Conservation (phyloP, 2,888 invertebrate genomes). For the Drosophila neonasuta region DNA sequence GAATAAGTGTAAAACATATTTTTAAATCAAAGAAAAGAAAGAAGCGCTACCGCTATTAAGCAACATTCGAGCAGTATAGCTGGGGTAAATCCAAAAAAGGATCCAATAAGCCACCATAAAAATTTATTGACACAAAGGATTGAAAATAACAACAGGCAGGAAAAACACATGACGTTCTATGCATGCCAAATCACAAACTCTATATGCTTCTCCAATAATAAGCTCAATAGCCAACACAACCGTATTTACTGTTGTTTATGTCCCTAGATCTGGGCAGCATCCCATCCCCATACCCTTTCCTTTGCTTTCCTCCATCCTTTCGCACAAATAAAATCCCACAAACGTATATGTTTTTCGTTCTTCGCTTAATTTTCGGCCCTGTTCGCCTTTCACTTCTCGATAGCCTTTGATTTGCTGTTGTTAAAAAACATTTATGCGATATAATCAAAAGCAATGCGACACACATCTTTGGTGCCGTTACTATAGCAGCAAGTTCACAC, state of each 20-base stretch:
- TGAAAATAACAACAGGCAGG: constrained; percentile 59
- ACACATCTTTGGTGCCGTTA: constrained; percentile 46
- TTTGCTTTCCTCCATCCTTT: constrained; percentile 1
- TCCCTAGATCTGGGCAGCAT: constrained; percentile 39
- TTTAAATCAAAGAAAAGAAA: constrained; percentile 72
- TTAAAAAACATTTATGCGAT: constrained; percentile 76
- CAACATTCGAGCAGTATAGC: constrained; percentile 40
- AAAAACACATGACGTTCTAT: constrained; percentile 48
- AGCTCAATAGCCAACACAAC: constrained; percentile 52
- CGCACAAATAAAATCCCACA: constrained; percentile 32
- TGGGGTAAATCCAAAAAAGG: constrained; percentile 66
- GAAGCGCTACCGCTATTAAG: constrained; percentile 68
- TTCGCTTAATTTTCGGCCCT: constrained; percentile 44
- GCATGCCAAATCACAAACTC: constrained; percentile 62
- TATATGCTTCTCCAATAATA: constrained; percentile 51
- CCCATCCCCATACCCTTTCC: background rate
- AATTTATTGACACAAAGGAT: constrained; percentile 76
- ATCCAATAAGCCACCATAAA: constrained; percentile 74
- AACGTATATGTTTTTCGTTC: constrained; percentile 50
- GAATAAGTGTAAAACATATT: constrained; percentile 65
- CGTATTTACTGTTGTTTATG: constrained; percentile 77
- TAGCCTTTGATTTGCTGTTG: constrained; percentile 71
- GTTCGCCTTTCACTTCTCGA: constrained; percentile 44
- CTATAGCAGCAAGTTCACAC: constrained; percentile 47
- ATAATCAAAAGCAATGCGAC: constrained; percentile 72